Conservation (phyloP, 2,113 vertebrate genomes). For the Colaptes auratus region DNA sequence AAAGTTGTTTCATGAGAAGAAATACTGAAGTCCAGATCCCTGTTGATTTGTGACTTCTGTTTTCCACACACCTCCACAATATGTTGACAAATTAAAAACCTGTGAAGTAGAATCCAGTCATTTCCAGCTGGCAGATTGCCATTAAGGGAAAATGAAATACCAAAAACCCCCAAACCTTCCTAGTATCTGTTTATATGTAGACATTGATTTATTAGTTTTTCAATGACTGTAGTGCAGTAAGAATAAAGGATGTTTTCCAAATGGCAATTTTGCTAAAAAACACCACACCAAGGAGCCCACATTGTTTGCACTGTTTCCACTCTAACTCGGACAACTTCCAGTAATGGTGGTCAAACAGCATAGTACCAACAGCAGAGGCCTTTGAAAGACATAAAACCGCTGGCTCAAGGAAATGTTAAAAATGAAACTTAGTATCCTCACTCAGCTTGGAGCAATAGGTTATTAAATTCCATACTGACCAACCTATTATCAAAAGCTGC, state of each 20-base stretch:
- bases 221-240: not conserved
- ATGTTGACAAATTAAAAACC: not conserved
- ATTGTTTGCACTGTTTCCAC: not conserved
- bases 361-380: not conserved
- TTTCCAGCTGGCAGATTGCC: not conserved
- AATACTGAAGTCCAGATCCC: not conserved
- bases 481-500: not conserved
- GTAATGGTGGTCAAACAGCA: not conserved
- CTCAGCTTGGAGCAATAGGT: not conserved
- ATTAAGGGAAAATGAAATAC: not conserved
- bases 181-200: not conserved
- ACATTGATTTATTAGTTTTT: not conserved
- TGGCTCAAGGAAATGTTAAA: not conserved
- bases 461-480: constrained; percentile 3
- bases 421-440: not conserved
- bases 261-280: not conserved
- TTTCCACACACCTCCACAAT: not conserved
- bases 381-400: not conserved
- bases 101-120: not conserved
- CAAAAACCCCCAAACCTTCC: not conserved
- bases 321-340: not conserved
- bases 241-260: not conserved
- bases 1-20: not conserved
- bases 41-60: not conserved
- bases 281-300: not conserved